These are phyloP conservation scores for Tupiocoris notatus DNA, from an alignment of 2,888 invertebrate genomes.

Conservation along the genomic window DNA sequence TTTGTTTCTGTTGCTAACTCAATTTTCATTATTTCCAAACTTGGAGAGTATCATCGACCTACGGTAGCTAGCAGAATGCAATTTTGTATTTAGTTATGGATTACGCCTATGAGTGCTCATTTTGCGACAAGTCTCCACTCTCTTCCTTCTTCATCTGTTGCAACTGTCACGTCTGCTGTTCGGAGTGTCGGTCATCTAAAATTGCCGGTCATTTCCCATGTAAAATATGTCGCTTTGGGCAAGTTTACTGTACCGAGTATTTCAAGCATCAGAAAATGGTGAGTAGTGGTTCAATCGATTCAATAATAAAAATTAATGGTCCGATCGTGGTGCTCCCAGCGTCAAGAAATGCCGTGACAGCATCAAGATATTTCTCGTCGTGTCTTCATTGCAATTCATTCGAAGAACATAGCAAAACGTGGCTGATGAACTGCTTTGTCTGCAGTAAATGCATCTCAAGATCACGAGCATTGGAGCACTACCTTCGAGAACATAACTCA, in stretches of 20 bases:
- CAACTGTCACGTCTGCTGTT: constrained; percentile 17
- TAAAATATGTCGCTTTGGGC: neutral
- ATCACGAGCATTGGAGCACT: constrained; percentile 8
- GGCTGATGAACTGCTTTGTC: constrained; percentile 4
- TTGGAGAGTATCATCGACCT: too few species aligned
- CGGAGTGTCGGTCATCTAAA: neutral
- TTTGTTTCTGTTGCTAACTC: too few species aligned
- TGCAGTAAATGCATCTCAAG: neutral
- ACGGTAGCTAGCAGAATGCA: too few species aligned
- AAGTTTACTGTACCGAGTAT: constrained; percentile 9
- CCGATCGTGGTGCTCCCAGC: neutral
- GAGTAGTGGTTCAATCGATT: too few species aligned
- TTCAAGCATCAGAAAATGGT: neutral
- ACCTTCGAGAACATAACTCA: constrained; percentile 1
- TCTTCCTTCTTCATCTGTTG: constrained; percentile 9
- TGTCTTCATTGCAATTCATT: neutral
- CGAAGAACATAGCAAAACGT: neutral
- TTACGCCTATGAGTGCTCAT: constrained; percentile 5
- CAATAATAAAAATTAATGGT: neutral
- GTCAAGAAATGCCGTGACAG: neutral
- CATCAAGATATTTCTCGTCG: neutral
- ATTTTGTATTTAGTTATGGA: too few species aligned
- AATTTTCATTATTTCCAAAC: too few species aligned
- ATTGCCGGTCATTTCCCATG: neutral
- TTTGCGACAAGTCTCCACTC: constrained; percentile 1